Evolutionary conservation across 1,140 invertebrate species (phyloP).

Genomic region (Drosophila melanica): DNA sequence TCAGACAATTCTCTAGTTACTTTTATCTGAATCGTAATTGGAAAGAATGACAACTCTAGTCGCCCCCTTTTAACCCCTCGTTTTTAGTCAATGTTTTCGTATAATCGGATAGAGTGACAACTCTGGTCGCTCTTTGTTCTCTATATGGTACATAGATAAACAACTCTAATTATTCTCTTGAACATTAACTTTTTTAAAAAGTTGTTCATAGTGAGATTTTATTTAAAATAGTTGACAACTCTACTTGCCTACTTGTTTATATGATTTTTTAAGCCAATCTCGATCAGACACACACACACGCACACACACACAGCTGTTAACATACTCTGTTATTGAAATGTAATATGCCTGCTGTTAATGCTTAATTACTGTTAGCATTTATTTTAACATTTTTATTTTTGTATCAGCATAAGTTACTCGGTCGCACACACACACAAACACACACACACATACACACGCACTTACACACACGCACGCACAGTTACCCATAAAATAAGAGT

Average conservation of each 20-base stretch:
- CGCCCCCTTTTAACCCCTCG: not conserved
- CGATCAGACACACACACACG: not conserved
- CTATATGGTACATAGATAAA: not conserved
- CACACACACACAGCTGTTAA: conserved; percentile 4
- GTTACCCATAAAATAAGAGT: conserved; percentile 11
- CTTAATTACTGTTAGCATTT: conserved; percentile 10
- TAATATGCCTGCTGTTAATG: conserved; percentile 9
- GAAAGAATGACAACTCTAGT: not conserved
- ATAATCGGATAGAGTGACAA: not conserved
- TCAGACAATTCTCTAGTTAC: not conserved
- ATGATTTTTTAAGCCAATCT: not conserved
- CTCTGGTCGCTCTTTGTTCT: not conserved
- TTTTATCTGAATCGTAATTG: too few species aligned
- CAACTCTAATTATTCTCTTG: not conserved
- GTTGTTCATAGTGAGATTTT: not conserved
- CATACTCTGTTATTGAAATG: not conserved
- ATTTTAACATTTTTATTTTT: not conserved
- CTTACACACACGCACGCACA: not conserved
- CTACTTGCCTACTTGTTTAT: not conserved
- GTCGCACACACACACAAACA: conserved; percentile 5
- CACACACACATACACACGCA: not conserved
- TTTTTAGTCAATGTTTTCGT: too few species aligned
- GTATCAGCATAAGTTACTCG: conserved; percentile 15
- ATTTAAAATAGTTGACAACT: not conserved
- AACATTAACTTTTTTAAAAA: not conserved